Base-by-base conservation (phyloP, 2,797 vertebrate species). In the Thaleichthys pacificus region DNA sequence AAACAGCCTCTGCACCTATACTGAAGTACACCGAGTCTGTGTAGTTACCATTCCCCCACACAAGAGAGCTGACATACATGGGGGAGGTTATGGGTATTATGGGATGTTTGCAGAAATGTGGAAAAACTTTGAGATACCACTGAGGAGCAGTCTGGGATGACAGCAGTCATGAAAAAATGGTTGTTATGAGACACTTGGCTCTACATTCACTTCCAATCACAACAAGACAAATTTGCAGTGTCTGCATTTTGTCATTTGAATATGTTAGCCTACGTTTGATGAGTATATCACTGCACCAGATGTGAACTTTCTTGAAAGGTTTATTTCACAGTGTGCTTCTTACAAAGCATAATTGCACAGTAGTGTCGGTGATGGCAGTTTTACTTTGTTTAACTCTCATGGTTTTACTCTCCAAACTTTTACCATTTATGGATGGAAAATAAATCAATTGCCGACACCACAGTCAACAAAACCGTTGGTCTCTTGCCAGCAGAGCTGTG, bases 71-170 rank as follows among this genome's bases (percentile, higher is more conserved):
- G 70, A 75, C 62, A 69, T 62, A 77, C 70, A 57, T 71, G 75
- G 76, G 61, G 75, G 15, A 74, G 68, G 73, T 76, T 71, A 65
- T 32, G 75, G 74, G 68, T 82, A 80, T 75, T 74, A 69, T 17
- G 32, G 56, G 24, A 61, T 22, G 9, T 22, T 64, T 11, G 60
- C 76, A 74, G 81, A 81, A 81, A 82, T 75, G 73, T 83, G 83
- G 77, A 83, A 77, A 82, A 77, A 82, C 61, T 38, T 82, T 64
- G 81, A 79, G 79, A 79, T 74, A 72, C 77, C 75, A 74, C 82
- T 75, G 81, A 81, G 61, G 66, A 75, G 76, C 47, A 21, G 17
- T 61, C 19, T 30, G 19, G 17, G 69, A 79, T 74, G 15, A 35
- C 75, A 75, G 78, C 78, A 82, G 56, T 66, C 76, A 70, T 84